A percentile compares a stretch with the other conserved stretches of the same genome.
Evolutionary conservation across 2,888 invertebrate genomes (phyloP).

Genomic region (Drosophila lutescens): DNA sequence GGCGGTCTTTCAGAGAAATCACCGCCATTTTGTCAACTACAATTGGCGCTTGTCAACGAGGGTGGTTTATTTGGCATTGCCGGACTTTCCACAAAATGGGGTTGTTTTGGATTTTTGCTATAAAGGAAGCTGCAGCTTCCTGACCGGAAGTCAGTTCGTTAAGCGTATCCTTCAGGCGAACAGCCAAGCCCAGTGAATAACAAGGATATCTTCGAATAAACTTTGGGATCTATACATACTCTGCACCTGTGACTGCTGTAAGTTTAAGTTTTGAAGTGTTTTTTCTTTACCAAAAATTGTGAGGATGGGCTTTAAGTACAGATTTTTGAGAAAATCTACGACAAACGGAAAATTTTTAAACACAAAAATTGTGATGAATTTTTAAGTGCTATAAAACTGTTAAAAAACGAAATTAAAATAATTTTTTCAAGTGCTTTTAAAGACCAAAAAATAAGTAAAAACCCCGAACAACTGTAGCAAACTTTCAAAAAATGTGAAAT

Average conservation of each 20-base stretch:
- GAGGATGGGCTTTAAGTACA: neutral
- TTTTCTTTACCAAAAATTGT: neutral
- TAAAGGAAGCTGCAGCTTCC: conserved; percentile 76
- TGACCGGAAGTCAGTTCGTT: conserved; percentile 59
- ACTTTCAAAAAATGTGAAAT: too few relatives aligned
- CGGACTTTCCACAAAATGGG: conserved; percentile 22
- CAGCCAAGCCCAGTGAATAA: conserved; percentile 12
- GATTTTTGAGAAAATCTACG: too few relatives aligned
- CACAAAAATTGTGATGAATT: neutral
- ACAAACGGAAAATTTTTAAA: neutral
- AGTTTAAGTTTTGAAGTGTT: neutral
- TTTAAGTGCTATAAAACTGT: neutral
- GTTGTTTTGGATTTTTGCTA: conserved; percentile 48
- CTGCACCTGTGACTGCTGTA: conserved; percentile 22
- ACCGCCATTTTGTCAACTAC: conserved; percentile 62
- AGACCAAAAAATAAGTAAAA: too few relatives aligned
- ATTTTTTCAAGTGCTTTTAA: too few relatives aligned
- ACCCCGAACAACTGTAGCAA: too few relatives aligned
- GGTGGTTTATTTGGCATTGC: conserved; percentile 8
- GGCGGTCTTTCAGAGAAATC: conserved; percentile 12
- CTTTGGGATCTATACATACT: neutral
- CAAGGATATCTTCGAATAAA: neutral
- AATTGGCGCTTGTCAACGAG: conserved; percentile 44
- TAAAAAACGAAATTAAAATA: too few relatives aligned
- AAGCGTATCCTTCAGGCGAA: conserved; percentile 45